These are phyloP conservation scores for Pyrochroa serraticornis DNA, from an alignment of 2,888 invertebrate species.

Conservation along the genomic window DNA sequence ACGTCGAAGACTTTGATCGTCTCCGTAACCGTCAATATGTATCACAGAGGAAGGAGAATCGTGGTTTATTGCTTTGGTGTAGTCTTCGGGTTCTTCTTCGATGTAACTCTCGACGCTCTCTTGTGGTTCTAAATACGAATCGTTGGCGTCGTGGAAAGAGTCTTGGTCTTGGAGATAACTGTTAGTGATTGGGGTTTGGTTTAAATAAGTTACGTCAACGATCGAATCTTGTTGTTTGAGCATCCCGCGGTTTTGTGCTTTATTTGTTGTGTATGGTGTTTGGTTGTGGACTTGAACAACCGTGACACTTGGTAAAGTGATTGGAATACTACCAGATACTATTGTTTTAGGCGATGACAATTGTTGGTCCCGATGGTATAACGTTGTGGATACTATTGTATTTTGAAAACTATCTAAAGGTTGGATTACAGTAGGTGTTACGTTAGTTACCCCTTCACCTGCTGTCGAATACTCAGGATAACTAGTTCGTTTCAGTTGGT, in stretches of 20 bases:
- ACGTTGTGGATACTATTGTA: slow-evolving; percentile 41
- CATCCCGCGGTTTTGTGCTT: slow-evolving; percentile 46
- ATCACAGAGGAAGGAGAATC: slow-evolving; percentile 60
- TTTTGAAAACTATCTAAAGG: slow-evolving; percentile 33
- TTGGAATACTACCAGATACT: slow-evolving; percentile 49
- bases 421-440: slow-evolving; percentile 33
- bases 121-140: slow-evolving; percentile 43
- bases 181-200: slow-evolving; percentile 18
- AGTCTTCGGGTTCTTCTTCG: slow-evolving; percentile 53
- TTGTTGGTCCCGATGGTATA: slow-evolving; percentile 52
- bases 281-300: slow-evolving; percentile 43
- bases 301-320: slow-evolving; percentile 46
- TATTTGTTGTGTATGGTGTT: slow-evolving; percentile 21
- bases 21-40: slow-evolving; percentile 55
- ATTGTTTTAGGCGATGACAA: slow-evolving; percentile 48
- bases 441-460: slow-evolving; percentile 35
- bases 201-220: slow-evolving; percentile 39
- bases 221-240: slow-evolving; percentile 61
- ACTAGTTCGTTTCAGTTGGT: slow-evolving; percentile 49
- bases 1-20: slow-evolving; percentile 46
- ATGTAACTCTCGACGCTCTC: slow-evolving; percentile 61
- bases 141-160: slow-evolving; percentile 8
- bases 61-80: slow-evolving; percentile 52
- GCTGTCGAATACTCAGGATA: slow-evolving; percentile 39
- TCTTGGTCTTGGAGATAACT: slow-evolving; percentile 12